Base-by-base conservation (phyloP, 2,888 invertebrate species). In the Drosophila buzzatii region DNA sequence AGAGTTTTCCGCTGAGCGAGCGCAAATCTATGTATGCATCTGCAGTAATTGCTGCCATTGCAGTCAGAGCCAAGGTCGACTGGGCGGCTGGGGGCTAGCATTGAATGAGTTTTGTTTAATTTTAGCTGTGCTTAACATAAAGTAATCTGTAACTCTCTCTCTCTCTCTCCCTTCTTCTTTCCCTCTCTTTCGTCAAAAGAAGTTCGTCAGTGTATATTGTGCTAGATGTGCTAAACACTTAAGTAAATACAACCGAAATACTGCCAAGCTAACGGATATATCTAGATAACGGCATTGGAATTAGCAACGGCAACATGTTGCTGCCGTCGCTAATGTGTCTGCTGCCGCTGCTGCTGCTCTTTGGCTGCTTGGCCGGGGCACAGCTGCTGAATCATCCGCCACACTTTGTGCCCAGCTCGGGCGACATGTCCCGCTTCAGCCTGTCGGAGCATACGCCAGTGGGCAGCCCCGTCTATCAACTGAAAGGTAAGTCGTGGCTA, bases 381-480 rank as follows among this genome's bases (percentile, higher is more conserved):
- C 96, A 96, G 91, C 94, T 95, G 79, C 93, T 95, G 85, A 97
- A 97, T 94, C 94, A 95, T 65, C 95, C 95, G 1, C 97, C 97
- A 0, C 95, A 96, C 89, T 97, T 97, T 91, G 93, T 96, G 31
- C 95, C 96, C 27, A 96, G 96, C 77, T 93, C 93, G 2, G 97
- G 97, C 2, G 97, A 97, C 90, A 96, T 97, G 96, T 95, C 96
- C 2, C 94, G 95, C 70, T 95, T 97, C 89, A 95, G 95, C 65
- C 92, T 97, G 14, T 94, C 95, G 12, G 97, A 97, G 92, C 95
- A 96, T 81, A 96, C 96, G 2, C 94, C 94, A 42, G 95, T 96
- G 14, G 97, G 96, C 41, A 95, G 96, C 66, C 96, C 96, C 0
- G 95, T 97, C 2, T 97, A 96, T 93, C 96, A 96, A 81, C 94